Base-by-base conservation (phyloP, 2,797 vertebrate genomes). In the Sebastes cheni region DNA sequence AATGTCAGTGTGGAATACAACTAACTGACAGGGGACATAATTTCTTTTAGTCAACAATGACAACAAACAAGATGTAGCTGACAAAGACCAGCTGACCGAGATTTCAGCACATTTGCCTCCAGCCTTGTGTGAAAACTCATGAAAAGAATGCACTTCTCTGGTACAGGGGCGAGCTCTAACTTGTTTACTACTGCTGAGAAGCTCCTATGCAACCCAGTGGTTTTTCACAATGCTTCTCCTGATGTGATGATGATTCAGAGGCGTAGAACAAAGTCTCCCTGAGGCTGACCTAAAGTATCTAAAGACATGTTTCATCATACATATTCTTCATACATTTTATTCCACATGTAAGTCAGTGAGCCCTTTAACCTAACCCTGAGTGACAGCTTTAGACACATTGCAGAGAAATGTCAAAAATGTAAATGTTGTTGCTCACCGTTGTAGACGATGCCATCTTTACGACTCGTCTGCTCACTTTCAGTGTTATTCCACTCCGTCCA, bases 401-500 rank as follows among this genome's bases (percentile, higher is more conserved):
- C 36, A 46, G 14, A 46, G 30, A 68, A 46, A 25, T 20, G 20
- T 66, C n/a, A 56, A 34, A 32, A 10, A 84, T 1, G 12, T 10
- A 32, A 56, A 62, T 2, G 10, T 64, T 18, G 36, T 60, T 25
- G 60, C 93, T 95, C 74, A 96, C 96, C 95, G 4, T 86, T 92
- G 50, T 93, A 78, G 66, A 79, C 25, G 1, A 50, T 20, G 5
- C 30, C 73, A 1, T 74, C 73, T 29, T 67, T 72, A n/a, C 3
- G 36, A 50, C 56, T 70, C 0, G 12, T 54, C 66, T 72, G 65
- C 78, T 92, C 78, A 67, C 69, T 71, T 79, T 82, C 55, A 16
- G 84, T 83, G 62, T 69, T 23, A 36, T 93, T 94, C 89, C 84
- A 84, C 10, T 81, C 42, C 0, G 84, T 55, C 96, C 96, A 97